Percentiles rank a stretch among this genome's conserved stretches.
phyloP scores from a whole-genome alignment of 2,113 vertebrate genomes.

The Nibea albiflora region DNA sequence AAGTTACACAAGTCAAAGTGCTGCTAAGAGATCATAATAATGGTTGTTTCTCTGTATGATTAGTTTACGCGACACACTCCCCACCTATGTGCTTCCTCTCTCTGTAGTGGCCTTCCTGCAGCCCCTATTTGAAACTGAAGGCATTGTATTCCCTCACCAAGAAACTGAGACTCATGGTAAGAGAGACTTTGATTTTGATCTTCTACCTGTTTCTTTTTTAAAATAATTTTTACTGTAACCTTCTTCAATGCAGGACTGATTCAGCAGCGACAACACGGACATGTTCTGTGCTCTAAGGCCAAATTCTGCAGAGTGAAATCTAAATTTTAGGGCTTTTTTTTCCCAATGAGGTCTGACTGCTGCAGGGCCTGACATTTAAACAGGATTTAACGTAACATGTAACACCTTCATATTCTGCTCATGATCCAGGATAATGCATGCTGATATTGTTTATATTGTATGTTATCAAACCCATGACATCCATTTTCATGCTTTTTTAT shows the following conservation, averaged over 20 bases:
- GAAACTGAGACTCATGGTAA: conserved; percentile 85
- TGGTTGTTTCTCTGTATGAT: conserved; percentile 77
- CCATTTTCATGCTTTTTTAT: conserved; percentile 79
- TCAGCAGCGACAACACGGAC: conserved; percentile 36
- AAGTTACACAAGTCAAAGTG: conserved; percentile 46
- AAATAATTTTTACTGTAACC: conserved; percentile 50
- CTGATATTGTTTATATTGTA: conserved; percentile 61
- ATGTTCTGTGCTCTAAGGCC: conserved; percentile 25
- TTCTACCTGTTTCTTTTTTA: conserved; percentile 64
- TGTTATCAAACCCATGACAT: conserved; percentile 74
- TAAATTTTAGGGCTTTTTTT: conserved; percentile 20
- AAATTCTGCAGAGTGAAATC: conserved; percentile 33
- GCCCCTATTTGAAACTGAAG: conserved; percentile 84
- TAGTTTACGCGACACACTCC: conserved; percentile 77
- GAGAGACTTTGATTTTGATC: conserved; percentile 80
- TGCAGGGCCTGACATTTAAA: conserved; percentile 56
- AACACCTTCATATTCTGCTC: conserved; percentile 64
- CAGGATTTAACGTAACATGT: conserved; percentile 53
- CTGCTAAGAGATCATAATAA: conserved; percentile 65
- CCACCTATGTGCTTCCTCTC: conserved; percentile 83
- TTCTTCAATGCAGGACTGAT: conserved; percentile 54
- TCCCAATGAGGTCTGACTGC: conserved; percentile 22
- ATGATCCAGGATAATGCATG: conserved; percentile 70
- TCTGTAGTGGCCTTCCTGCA: conserved; percentile 85
- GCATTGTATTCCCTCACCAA: conserved; percentile 83